Evolutionary conservation across 2,797 vertebrate species (phyloP).

Genomic region (Cyclura pinguis): DNA sequence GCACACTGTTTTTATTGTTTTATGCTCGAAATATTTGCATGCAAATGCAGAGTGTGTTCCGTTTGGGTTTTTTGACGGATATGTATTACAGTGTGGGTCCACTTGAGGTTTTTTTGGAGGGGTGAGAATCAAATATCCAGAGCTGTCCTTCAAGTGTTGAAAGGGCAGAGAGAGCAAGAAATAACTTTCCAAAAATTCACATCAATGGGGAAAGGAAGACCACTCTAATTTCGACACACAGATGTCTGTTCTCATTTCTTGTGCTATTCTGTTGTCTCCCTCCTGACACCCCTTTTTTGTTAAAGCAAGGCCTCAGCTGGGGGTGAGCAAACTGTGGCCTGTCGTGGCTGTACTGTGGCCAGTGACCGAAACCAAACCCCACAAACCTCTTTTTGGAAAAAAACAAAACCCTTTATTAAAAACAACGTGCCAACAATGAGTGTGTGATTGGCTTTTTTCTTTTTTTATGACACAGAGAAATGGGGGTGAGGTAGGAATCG

Average conservation of each 20-base stretch:
- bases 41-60: not conserved
- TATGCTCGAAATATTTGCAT: not conserved
- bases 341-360: not conserved
- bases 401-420: slow-evolving; percentile 27
- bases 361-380: not conserved
- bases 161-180: not conserved
- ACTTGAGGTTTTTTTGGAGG: not conserved
- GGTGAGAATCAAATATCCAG: no score
- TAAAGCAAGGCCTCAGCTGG: no score
- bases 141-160: not conserved
- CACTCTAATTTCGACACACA: not conserved
- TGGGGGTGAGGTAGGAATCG: no score
- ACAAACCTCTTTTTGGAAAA: not conserved
- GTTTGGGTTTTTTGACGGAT: not conserved
- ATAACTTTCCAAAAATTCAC: not conserved
- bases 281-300: not conserved
- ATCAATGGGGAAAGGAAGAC: not conserved
- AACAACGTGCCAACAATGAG: slow-evolving; percentile 24
- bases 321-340: no score
- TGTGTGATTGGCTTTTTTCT: not conserved
- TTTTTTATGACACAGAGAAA: not conserved
- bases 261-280: not conserved
- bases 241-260: not conserved
- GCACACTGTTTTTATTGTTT: not conserved
- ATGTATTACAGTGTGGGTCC: not conserved